Evolutionary conservation across 2,888 invertebrate genomes (phyloP).

Genomic region (Drosophila testacea): DNA sequence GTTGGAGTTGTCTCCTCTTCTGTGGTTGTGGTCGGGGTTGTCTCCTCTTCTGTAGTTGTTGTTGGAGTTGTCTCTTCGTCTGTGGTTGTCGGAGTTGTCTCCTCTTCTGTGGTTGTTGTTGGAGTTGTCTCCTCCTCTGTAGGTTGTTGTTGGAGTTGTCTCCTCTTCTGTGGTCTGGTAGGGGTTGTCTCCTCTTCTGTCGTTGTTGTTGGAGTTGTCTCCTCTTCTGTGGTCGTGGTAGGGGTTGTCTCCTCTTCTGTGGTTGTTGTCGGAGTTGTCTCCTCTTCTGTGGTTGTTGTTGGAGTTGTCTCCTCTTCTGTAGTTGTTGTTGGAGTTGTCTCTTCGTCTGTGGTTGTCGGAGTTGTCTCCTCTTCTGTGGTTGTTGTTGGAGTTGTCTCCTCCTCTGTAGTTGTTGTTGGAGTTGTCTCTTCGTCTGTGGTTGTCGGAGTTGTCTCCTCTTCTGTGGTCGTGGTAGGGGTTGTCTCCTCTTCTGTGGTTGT

Average conservation of each 20-base stretch:
- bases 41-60: background rate
- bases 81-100: background rate
- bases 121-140: background rate
- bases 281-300: background rate
- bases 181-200: background rate
- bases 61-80: background rate
- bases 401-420: background rate
- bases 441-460: background rate
- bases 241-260: background rate
- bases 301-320: background rate
- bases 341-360: background rate
- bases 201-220: background rate
- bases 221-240: background rate
- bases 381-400: background rate
- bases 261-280: background rate
- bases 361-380: background rate
- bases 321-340: background rate
- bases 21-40: background rate
- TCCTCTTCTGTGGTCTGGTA: background rate
- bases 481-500: slow-evolving; percentile 1
- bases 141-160: background rate
- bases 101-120: background rate
- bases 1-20: background rate
- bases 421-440: background rate
- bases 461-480: background rate